Base-by-base conservation (phyloP, 2,888 invertebrate species). In the Villa cingulata region DNA sequence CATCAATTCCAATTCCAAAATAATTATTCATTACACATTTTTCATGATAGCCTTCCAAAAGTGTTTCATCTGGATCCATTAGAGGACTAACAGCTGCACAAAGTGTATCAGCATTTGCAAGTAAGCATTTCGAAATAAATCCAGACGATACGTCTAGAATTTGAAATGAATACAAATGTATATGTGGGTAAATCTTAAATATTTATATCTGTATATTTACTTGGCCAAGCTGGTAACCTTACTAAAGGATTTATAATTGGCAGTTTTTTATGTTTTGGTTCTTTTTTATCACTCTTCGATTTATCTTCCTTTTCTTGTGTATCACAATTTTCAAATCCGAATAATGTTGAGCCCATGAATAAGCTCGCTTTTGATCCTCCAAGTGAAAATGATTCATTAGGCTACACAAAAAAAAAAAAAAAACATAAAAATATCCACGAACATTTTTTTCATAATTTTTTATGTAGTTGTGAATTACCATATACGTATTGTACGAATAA, bases 21-120 rank as follows among this genome's bases (percentile, higher is more conserved):
- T 97, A 97, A 66, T 97, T 97, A 70, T 96, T 97, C 96, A 97
- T 96, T 2, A 95, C 94, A 60, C 91, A 91, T 56, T 86, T 82
- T 69, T 97, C 96, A 59, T 86, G 86, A 66, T 85, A 88, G 1
- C 90, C 90, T 72, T 90, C 90, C 62, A 86, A 71, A 2, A 88
- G 72, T 0, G 86, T 86, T 61, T 90, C 88, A 60, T 90, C 90
- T 0, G 88, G 87, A 64, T 92, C 92, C 83, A 94, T 89, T 14
- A 95, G 71, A 0, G 95, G 92, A 51, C 91, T 89, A n/a, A 91
- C 94, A 1, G 94, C 91, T 2, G 95, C 94, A 66, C 95, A 95
- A 6, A 96, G 73, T 2, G 95, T 91, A 64, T 96, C 95, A 4
- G 95, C 95, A 64, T 96, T 96, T 43, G 95, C 94, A 53, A 96